phyloP scores from a whole-genome alignment of 2,113 vertebrate species.

The Lepisosteus osseus region DNA sequence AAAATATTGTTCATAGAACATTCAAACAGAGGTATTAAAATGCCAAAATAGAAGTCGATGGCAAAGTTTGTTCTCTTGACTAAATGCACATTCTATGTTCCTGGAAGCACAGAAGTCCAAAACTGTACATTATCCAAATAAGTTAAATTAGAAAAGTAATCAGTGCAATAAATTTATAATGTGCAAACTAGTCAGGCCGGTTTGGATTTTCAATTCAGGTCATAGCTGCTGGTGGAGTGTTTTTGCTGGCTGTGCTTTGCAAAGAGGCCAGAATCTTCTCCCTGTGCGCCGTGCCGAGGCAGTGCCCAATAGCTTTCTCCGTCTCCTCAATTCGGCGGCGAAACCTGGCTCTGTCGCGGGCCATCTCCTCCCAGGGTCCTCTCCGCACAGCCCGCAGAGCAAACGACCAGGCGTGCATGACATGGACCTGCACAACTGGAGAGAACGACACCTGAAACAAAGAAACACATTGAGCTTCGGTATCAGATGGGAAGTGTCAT shows the following conservation, averaged over 20 bases:
- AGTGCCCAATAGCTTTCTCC: conserved; percentile 62
- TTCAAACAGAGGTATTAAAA: neutral
- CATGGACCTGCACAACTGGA: conserved; percentile 67
- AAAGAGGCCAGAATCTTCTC: conserved; percentile 47
- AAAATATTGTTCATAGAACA: conserved; percentile 28
- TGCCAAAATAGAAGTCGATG: conserved; percentile 24
- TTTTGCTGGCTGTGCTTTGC: conserved; percentile 17
- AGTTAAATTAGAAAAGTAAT: conserved; percentile 41
- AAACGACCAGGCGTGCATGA: conserved; percentile 75
- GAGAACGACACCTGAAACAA: conserved; percentile 75
- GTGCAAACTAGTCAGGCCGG: conserved; percentile 49
- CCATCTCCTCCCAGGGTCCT: conserved; percentile 82
- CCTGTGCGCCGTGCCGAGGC: conserved; percentile 58
- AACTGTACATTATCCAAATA: conserved; percentile 25
- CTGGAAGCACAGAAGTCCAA: conserved; percentile 58
- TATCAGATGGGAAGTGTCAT: no score
- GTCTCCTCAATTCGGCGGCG: conserved; percentile 61
- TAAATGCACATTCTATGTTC: conserved; percentile 47
- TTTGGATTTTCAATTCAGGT: conserved; percentile 37
- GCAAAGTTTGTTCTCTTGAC: conserved; percentile 23
- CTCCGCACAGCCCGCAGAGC: conserved; percentile 69
- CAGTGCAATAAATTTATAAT: conserved; percentile 52
- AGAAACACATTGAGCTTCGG: neutral
- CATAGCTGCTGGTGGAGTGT: neutral
- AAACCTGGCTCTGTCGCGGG: conserved; percentile 77